These are phyloP conservation scores for Limnothrissa miodon DNA, from an alignment of 2,113 vertebrate species.

Conservation along the genomic window DNA sequence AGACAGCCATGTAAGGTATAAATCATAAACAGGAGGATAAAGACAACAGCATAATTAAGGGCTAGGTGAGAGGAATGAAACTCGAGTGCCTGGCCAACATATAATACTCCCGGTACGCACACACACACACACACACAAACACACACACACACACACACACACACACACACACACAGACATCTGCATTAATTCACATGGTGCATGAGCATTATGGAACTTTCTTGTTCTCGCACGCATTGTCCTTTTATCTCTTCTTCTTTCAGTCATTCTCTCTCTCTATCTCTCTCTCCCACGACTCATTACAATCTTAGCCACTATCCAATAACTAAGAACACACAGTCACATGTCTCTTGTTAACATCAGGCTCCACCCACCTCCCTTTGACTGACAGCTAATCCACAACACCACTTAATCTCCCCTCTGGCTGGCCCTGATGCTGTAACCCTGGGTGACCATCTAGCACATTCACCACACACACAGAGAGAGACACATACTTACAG, in stretches of 20 bases:
- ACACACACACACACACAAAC: not conserved
- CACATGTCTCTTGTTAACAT: slow-evolving; percentile 22
- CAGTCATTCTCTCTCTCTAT: not conserved
- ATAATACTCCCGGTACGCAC: not conserved
- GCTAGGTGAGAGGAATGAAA: not conserved
- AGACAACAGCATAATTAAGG: not conserved
- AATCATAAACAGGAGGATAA: not conserved
- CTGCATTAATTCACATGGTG: not conserved
- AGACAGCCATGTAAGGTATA: not conserved
- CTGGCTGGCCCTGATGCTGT: slow-evolving; percentile 10
- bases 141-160: not conserved
- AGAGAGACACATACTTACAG: not conserved
- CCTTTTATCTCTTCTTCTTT: not conserved
- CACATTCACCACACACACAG: not conserved
- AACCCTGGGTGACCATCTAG: slow-evolving; percentile 9
- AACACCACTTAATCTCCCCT: slow-evolving; percentile 42
- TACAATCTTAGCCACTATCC: not conserved
- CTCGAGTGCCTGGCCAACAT: slow-evolving; percentile 1
- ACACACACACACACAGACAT: not conserved
- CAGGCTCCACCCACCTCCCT: slow-evolving; percentile 4
- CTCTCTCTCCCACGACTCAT: not conserved
- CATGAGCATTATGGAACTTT: not conserved
- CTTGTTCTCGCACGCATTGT: not conserved
- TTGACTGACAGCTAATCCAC: slow-evolving; percentile 47
- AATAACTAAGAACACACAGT: not conserved